phyloP scores from a whole-genome alignment of 1,140 invertebrate genomes.

The Delia radicum region DNA sequence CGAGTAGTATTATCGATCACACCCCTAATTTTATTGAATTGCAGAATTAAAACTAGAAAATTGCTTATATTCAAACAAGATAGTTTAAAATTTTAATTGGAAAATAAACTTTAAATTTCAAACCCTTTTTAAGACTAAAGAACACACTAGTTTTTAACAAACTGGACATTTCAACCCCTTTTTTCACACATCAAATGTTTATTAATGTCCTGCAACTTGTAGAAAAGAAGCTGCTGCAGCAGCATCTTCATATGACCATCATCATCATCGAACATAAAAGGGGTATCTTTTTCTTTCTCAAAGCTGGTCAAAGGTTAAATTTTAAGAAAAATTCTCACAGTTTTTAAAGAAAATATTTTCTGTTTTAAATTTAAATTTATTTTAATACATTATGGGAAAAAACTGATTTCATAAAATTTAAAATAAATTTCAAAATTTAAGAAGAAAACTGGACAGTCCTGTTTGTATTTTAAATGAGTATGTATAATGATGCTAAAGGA shows the following conservation, averaged over 20 bases:
- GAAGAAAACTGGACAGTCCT: not conserved
- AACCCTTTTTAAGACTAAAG: not conserved
- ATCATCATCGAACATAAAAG: no score
- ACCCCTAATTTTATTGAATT: no score
- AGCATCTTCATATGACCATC: not conserved
- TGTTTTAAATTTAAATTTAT: conserved; percentile 35
- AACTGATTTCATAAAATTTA: not conserved
- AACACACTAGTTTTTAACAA: not conserved
- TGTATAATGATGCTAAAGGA: not conserved
- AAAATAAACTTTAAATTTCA: not conserved
- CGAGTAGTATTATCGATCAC: no score
- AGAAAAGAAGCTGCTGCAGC: conserved; percentile 14
- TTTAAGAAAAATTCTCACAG: conserved; percentile 47
- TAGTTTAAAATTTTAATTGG: not conserved
- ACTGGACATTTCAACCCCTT: conserved; percentile 7
- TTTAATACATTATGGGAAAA: not conserved
- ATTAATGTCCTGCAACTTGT: not conserved
- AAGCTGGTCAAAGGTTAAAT: conserved; percentile 44
- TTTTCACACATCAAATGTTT: not conserved
- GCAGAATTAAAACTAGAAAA: no score
- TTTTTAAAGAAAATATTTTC: conserved; percentile 41
- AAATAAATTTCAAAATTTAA: not conserved
- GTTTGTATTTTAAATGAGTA: not conserved
- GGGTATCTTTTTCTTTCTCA: not conserved
- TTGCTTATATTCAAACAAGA: no score